Percentiles rank a stretch among this genome's conserved stretches.
These are phyloP conservation scores for Hydriomena furcata DNA, from an alignment of 2,888 invertebrate genomes.

Conservation along the genomic window DNA sequence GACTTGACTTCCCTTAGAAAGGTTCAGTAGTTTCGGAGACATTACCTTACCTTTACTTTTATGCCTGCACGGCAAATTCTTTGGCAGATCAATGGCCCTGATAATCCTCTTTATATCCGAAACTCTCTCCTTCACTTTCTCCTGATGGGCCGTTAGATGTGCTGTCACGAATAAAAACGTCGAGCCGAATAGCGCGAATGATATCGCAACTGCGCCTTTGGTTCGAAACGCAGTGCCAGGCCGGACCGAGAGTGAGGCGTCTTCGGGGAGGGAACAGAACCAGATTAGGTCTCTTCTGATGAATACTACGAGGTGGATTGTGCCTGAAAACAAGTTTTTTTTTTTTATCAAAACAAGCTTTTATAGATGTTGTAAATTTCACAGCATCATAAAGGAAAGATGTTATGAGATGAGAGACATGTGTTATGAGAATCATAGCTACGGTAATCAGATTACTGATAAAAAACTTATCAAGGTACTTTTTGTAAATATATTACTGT, in stretches of 20 bases:
- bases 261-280: conserved; percentile 97
- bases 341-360: too few species aligned
- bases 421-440: too few species aligned
- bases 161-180: conserved; percentile 97
- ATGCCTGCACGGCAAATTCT: conserved; percentile 89
- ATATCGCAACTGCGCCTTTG: conserved; percentile 97
- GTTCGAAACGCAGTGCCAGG: conserved; percentile 95
- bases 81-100: conserved; percentile 91
- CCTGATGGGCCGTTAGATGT: conserved; percentile 96
- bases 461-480: too few species aligned
- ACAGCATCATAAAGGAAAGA: too few species aligned
- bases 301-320: conserved; percentile 94
- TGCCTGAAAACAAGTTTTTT: conserved; percentile 85
- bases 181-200: conserved; percentile 96
- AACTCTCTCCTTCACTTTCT: conserved; percentile 93
- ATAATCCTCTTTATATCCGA: conserved; percentile 94
- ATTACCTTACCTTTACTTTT: conserved; percentile 85
- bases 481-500: too few species aligned
- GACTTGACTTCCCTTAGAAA: too few species aligned
- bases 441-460: too few species aligned
- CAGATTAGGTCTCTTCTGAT: conserved; percentile 96
- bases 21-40: too few species aligned
- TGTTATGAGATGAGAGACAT: too few species aligned
- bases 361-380: too few species aligned
- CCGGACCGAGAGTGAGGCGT: conserved; percentile 93